A percentile compares a stretch with the other conserved stretches of the same genome.
These are phyloP conservation scores for Stigmatopora nigra DNA, from an alignment of 2,113 vertebrate species.

Conservation along the genomic window DNA sequence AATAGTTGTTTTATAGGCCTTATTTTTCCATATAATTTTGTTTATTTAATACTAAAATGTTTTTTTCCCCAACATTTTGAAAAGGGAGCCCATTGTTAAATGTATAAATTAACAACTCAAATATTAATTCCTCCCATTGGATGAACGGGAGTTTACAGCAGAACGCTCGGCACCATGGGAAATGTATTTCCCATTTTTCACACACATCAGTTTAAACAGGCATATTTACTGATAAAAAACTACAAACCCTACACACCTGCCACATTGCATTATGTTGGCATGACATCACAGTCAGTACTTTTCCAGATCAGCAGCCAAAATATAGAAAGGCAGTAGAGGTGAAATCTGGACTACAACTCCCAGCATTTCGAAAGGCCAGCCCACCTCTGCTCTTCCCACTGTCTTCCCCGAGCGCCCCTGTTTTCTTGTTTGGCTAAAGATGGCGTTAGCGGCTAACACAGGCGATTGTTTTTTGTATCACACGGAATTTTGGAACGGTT, in stretches of 20 bases:
- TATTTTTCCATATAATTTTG: too few species aligned
- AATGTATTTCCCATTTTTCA: constrained; percentile 35
- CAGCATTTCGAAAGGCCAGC: constrained; percentile 14
- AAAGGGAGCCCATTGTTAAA: too few species aligned
- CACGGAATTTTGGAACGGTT: constrained; percentile 51
- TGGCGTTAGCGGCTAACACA: constrained; percentile 73
- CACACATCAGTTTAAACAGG: fast-evolving
- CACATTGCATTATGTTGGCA: not conserved
- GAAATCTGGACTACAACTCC: constrained; percentile 58
- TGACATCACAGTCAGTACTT: constrained; percentile 48
- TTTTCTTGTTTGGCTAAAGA: constrained; percentile 73
- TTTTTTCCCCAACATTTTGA: constrained; percentile 19
- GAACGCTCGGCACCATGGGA: constrained; percentile 41
- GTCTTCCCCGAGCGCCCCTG: constrained; percentile 51
- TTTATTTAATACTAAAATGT: too few species aligned
- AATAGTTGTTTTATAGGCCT: too few species aligned
- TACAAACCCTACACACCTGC: constrained; percentile 47
- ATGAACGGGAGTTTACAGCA: constrained; percentile 56
- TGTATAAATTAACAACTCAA: constrained; percentile 69
- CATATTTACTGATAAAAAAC: not conserved
- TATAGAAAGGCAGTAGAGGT: fast-evolving
- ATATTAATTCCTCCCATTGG: constrained; percentile 20
- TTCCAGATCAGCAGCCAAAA: fast-evolving
- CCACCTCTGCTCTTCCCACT: constrained; percentile 34
- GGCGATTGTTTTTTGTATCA: constrained; percentile 66